phyloP scores from a whole-genome alignment of 2,113 vertebrate genomes.

The Morone chrysops region DNA sequence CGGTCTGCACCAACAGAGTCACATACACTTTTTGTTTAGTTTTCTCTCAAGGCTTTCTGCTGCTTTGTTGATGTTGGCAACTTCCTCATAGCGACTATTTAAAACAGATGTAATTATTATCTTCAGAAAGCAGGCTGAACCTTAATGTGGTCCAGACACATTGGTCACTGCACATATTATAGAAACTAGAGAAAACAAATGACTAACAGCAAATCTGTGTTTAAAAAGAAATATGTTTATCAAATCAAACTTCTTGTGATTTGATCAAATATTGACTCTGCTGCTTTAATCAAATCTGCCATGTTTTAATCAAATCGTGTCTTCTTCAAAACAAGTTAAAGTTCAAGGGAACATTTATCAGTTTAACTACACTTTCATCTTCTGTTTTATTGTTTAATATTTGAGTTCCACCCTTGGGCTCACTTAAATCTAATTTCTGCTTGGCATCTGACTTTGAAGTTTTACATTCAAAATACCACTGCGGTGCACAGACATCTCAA shows the following conservation, averaged over 20 bases:
- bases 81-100: not conserved
- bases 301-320: slow-evolving; percentile 14
- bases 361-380: slow-evolving; percentile 39
- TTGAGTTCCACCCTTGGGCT: slow-evolving; percentile 1
- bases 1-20: not conserved
- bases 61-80: not conserved
- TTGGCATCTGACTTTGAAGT: slow-evolving; percentile 35
- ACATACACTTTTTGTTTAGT: not conserved
- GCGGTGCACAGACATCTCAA: slow-evolving; percentile 8
- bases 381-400: slow-evolving; percentile 35
- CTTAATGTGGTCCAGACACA: not conserved
- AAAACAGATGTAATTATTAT: not conserved
- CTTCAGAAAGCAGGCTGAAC: not conserved
- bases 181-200: not conserved
- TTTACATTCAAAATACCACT: slow-evolving; percentile 14
- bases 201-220: not conserved
- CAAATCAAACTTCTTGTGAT: slow-evolving; percentile 10
- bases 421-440: slow-evolving; percentile 44
- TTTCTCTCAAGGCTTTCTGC: not conserved
- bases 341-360: slow-evolving; percentile 10
- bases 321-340: slow-evolving; percentile 17
- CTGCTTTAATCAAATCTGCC: not conserved
- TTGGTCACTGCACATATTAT: not conserved
- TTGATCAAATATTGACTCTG: slow-evolving; percentile 1
- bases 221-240: not conserved